A percentile compares a stretch with the other conserved stretches of the same genome.
phyloP scores from a whole-genome alignment of 2,797 vertebrate genomes.

The Apogon hyalosoma region DNA sequence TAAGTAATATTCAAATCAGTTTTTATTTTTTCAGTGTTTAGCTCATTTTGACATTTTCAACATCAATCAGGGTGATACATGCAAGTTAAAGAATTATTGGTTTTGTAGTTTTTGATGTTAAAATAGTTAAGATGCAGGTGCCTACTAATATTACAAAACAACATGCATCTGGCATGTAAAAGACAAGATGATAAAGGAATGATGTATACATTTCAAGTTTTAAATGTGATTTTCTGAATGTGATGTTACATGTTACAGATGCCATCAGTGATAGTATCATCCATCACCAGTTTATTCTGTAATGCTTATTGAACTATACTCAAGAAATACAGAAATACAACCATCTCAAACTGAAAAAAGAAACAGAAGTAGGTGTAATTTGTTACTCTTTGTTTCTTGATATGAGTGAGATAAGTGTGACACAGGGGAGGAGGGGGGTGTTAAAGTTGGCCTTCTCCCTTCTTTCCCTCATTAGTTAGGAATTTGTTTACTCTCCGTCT shows the following conservation, averaged over 20 bases:
- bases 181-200: too few relatives aligned
- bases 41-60: too few relatives aligned
- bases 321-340: background rate
- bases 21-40: too few relatives aligned
- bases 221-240: background rate
- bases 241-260: background rate
- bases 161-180: too few relatives aligned
- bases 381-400: constrained; percentile 23
- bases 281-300: background rate
- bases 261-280: too few relatives aligned
- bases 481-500: constrained; percentile 85
- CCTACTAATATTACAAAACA: too few relatives aligned
- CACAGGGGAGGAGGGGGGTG: constrained; percentile 26
- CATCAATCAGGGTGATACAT: too few relatives aligned
- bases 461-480: constrained; percentile 82
- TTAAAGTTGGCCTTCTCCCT: constrained; percentile 60
- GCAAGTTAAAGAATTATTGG: too few relatives aligned
- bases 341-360: background rate
- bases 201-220: too few relatives aligned
- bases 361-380: constrained; percentile 7
- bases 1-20: too few relatives aligned
- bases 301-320: background rate
- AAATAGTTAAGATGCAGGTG: too few relatives aligned
- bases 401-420: constrained; percentile 17
- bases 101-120: too few relatives aligned